Evolutionary conservation across 2,888 invertebrate species (phyloP).

Genomic region (Acanthococcus lagerstroemiae): DNA sequence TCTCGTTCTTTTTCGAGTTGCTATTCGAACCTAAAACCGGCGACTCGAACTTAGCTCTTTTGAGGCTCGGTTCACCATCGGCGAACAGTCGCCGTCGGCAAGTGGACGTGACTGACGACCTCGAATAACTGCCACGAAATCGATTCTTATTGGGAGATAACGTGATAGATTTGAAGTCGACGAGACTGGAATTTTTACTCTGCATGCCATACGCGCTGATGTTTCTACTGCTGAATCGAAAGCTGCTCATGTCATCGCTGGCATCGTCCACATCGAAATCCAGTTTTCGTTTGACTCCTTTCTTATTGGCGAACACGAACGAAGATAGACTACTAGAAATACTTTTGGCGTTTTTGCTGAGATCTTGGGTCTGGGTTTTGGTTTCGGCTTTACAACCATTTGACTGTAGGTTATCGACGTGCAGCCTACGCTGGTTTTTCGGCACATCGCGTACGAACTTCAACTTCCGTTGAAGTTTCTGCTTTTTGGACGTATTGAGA

Average conservation of each 20-base stretch:
- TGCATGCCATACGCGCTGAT: not conserved
- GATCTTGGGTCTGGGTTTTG: not conserved
- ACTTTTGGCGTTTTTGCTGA: not conserved
- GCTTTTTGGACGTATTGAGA: not conserved
- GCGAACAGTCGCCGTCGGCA: constrained; percentile 12
- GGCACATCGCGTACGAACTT: not conserved
- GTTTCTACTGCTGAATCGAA: constrained; percentile 2
- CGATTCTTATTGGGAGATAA: constrained; percentile 8
- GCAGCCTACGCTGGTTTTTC: not conserved
- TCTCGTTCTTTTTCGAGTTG: not conserved
- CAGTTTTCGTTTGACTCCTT: constrained; percentile 18
- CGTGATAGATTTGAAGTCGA: not conserved
- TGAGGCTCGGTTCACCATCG: not conserved
- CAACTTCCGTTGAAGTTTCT: not conserved
- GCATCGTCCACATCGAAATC: constrained; percentile 8
- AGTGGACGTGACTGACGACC: constrained; percentile 11
- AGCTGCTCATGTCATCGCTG: constrained; percentile 10
- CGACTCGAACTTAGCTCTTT: not conserved
- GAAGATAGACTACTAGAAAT: constrained; percentile 14
- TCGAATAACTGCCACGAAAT: constrained; percentile 6
- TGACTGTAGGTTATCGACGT: not conserved
- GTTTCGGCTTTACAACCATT: not conserved
- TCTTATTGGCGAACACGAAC: constrained; percentile 3
- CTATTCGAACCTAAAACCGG: constrained; percentile 3
- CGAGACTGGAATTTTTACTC: constrained; percentile 12